phyloP scores from a whole-genome alignment of 1,140 invertebrate genomes.

The Orius insidiosus region DNA sequence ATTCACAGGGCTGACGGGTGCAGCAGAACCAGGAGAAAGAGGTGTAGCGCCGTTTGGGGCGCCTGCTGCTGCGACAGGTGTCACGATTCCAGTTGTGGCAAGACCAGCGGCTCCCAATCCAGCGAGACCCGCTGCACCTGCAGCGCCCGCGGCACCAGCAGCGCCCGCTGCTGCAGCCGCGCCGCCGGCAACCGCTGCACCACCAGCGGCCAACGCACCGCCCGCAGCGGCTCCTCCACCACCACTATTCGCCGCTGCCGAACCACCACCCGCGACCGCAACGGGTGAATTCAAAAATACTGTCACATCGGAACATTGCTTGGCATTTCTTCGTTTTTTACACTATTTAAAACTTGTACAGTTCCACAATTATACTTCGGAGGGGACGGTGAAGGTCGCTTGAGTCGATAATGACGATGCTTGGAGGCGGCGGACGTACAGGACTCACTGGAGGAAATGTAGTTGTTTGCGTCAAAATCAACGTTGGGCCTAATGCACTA shows the following conservation, averaged over 20 bases:
- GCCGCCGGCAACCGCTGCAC: slow-evolving; percentile 8
- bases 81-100: no score
- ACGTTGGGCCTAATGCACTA: slow-evolving; percentile 5
- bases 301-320: slow-evolving; percentile 9
- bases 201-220: slow-evolving; percentile 4
- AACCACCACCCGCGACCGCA: slow-evolving; percentile 3
- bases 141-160: slow-evolving; percentile 1
- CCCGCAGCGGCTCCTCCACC: slow-evolving; percentile 5
- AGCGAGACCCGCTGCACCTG: not conserved
- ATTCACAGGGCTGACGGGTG: slow-evolving; percentile 1
- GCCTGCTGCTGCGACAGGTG: not conserved
- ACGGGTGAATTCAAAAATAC: slow-evolving; percentile 16
- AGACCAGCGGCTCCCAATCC: not conserved
- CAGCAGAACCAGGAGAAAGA: not conserved
- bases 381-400: not conserved
- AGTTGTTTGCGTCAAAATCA: slow-evolving; percentile 9
- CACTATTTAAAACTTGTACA: slow-evolving; percentile 3
- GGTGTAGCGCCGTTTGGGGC: not conserved
- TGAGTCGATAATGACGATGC: slow-evolving; percentile 18
- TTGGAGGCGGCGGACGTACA: slow-evolving; percentile 17
- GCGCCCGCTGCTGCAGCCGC: slow-evolving; percentile 11
- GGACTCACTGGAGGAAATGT: slow-evolving; percentile 1
- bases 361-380: slow-evolving; percentile 7
- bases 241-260: slow-evolving; percentile 7
- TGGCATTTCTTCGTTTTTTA: slow-evolving; percentile 6